phyloP scores from a whole-genome alignment of 1,140 invertebrate genomes.

The Platyscapa corneri region DNA sequence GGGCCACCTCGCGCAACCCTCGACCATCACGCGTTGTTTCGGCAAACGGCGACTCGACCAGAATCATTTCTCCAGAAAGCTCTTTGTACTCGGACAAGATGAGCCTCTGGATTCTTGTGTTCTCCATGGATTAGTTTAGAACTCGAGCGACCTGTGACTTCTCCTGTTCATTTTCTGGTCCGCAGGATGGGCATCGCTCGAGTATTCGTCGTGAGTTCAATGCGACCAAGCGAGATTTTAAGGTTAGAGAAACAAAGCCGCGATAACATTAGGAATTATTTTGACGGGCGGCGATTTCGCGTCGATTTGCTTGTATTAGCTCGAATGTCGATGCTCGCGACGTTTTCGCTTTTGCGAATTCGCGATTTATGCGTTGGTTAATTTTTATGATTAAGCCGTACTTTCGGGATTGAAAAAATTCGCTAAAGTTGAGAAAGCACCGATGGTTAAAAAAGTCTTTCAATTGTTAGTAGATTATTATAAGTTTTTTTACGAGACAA shows the following conservation, averaged over 20 bases:
- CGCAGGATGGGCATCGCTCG: not conserved
- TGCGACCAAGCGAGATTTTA: too few relatives aligned
- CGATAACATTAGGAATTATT: too few relatives aligned
- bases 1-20: conserved; percentile 76
- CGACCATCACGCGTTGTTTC: conserved; percentile 77
- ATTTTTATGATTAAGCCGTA: too few relatives aligned
- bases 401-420: not conserved
- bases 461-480: not conserved
- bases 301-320: too few relatives aligned
- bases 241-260: too few relatives aligned
- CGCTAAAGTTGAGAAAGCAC: too few relatives aligned
- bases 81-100: conserved; percentile 77
- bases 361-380: too few relatives aligned
- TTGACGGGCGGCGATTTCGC: too few relatives aligned
- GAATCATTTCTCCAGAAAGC: conserved; percentile 72
- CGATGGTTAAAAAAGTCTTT: not conserved
- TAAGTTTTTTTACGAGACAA: not conserved
- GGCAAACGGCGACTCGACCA: conserved; percentile 79
- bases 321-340: too few relatives aligned
- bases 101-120: conserved; percentile 76
- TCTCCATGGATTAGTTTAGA: conserved; percentile 59
- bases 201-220: not conserved
- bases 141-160: too few relatives aligned
- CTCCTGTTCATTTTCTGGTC: not conserved
- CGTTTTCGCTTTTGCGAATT: too few relatives aligned